Conservation (phyloP, 2,888 invertebrate species). For the Drosophila flavopinicola region DNA sequence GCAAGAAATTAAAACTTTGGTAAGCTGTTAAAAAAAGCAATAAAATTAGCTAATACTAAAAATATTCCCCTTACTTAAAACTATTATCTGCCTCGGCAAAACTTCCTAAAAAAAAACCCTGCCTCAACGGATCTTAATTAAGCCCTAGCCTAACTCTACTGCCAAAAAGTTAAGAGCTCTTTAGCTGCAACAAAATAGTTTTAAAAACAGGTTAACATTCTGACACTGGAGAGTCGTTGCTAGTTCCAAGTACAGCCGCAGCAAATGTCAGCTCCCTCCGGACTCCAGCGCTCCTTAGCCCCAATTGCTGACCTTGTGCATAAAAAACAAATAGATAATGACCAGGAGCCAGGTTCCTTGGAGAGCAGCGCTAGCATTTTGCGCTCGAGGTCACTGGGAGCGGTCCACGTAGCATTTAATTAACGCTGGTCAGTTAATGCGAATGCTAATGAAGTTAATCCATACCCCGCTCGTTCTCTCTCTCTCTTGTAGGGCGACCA, state of each 20-base stretch:
- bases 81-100: too few species aligned
- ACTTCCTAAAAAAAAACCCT: too few species aligned
- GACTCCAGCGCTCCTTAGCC: conserved; percentile 15
- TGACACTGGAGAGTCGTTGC: conserved; percentile 16
- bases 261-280: conserved; percentile 65
- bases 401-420: conserved; percentile 58
- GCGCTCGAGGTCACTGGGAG: conserved; percentile 49
- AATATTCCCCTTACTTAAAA: too few species aligned
- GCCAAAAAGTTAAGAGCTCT: neutral
- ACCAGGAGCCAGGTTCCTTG: conserved; percentile 47
- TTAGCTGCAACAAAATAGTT: neutral
- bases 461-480: conserved; percentile 2
- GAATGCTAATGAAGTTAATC: conserved; percentile 62
- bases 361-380: conserved; percentile 56
- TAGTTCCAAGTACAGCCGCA: neutral
- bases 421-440: conserved; percentile 70
- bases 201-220: conserved; percentile 3
- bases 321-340: conserved; percentile 50
- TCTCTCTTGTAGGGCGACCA: conserved; percentile 68
- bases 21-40: too few species aligned
- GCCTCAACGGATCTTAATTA: neutral
- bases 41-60: too few species aligned
- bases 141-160: neutral
- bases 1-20: too few species aligned
- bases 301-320: conserved; percentile 63